Percentiles rank a stretch among this genome's conserved stretches.
Evolutionary conservation across 2,797 vertebrate species (phyloP).

Genomic region (Rhabdomys pumilio): DNA sequence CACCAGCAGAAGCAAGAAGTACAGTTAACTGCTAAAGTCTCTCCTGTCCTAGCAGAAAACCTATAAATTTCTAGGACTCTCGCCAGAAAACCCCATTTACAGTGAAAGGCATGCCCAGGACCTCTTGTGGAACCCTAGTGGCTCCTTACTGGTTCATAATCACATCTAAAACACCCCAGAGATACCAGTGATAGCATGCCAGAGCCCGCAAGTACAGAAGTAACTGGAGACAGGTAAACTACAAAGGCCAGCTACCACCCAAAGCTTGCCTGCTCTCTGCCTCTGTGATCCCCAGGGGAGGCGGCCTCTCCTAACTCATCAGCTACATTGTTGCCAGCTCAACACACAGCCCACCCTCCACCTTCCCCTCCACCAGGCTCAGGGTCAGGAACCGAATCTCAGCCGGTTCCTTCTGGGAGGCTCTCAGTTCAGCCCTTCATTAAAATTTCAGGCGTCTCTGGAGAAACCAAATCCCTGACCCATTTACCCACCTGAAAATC

Average conservation of each 20-base stretch:
- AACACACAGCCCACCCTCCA: not conserved
- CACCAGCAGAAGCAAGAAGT: not conserved
- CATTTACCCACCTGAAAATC: conserved; percentile 75
- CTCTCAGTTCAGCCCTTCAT: conserved; percentile 80
- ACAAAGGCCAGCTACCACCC: not conserved
- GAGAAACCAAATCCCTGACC: conserved; percentile 79
- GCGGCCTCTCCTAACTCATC: not conserved
- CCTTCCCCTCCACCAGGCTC: not conserved
- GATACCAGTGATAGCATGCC: not conserved
- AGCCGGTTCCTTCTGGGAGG: conserved; percentile 82
- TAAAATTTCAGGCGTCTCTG: conserved; percentile 83
- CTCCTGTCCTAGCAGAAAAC: not conserved
- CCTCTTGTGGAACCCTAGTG: not conserved
- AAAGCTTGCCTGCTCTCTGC: no score
- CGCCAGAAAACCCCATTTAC: not conserved
- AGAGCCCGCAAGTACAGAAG: not conserved
- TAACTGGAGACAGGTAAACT: not conserved
- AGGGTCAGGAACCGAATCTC: conserved; percentile 81
- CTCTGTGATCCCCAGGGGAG: not conserved
- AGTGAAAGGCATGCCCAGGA: not conserved
- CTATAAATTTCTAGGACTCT: not conserved
- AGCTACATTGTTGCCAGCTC: not conserved
- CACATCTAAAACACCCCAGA: not conserved
- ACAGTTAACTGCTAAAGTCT: not conserved
- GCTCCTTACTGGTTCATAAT: not conserved